Conservation (phyloP, 2,113 vertebrate species). For the Synodontis membranacea region DNA sequence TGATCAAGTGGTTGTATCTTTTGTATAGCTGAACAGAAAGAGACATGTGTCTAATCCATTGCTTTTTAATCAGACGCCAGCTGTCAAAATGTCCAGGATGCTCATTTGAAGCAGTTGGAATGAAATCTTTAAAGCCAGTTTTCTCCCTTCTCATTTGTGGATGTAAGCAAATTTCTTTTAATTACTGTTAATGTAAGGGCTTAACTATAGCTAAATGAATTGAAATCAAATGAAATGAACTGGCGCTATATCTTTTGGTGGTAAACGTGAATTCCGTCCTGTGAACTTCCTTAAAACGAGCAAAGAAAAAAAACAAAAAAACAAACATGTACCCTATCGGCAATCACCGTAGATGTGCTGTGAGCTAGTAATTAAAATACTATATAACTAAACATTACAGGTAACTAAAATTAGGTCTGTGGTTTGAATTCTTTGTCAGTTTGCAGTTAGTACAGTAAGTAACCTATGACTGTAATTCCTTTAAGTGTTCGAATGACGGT, state of each 20-base stretch:
- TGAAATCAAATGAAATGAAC: not conserved
- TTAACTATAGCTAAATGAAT: not conserved
- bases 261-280: not conserved
- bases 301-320: not conserved
- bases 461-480: not conserved
- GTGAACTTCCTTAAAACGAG: not conserved
- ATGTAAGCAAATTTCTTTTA: not conserved
- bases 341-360: not conserved
- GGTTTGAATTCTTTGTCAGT: not conserved
- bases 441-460: not conserved
- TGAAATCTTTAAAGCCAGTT: not conserved
- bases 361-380: not conserved
- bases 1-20: not conserved
- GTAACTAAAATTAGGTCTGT: not conserved
- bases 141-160: not conserved
- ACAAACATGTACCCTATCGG: not conserved
- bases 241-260: not conserved
- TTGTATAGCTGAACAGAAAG: not conserved
- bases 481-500: not conserved
- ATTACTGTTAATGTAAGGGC: not conserved
- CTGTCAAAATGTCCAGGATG: not conserved
- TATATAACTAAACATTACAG: not conserved
- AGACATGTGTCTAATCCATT: not conserved
- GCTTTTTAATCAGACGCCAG: not conserved
- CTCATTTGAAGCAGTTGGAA: not conserved